Conservation (phyloP, 2,797 vertebrate genomes). For the Macrochelys suwanniensis region DNA sequence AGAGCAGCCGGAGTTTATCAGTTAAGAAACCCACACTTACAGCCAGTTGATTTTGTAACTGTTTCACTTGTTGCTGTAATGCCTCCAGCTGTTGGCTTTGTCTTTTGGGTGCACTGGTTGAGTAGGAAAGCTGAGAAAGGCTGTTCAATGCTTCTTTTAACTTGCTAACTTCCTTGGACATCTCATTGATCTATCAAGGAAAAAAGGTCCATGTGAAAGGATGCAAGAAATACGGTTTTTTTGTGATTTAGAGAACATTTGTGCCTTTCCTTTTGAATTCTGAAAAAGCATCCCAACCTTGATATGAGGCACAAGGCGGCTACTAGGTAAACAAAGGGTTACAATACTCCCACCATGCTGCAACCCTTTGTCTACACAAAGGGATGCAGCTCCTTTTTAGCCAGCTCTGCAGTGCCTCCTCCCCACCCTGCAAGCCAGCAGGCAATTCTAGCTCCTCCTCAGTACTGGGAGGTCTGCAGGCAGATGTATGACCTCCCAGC, state of each 20-base stretch:
- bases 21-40: slow-evolving; percentile 83
- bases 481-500: background rate
- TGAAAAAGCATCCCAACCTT: background rate
- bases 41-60: slow-evolving; percentile 93
- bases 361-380: too few species aligned
- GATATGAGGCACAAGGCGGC: background rate
- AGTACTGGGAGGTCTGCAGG: background rate
- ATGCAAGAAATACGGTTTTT: background rate
- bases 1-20: background rate
- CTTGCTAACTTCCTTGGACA: slow-evolving; percentile 94
- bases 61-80: slow-evolving; percentile 94
- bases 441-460: background rate
- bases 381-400: background rate
- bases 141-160: slow-evolving; percentile 97
- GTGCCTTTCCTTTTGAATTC: background rate
- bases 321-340: background rate
- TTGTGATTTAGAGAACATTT: background rate
- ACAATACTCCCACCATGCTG: background rate
- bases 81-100: slow-evolving; percentile 93
- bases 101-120: slow-evolving; percentile 88
- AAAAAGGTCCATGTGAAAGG: background rate
- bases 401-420: background rate
- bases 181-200: slow-evolving; percentile 89
- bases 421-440: background rate
- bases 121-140: slow-evolving; percentile 96